Conservation (phyloP, 2,113 vertebrate genomes). For the human (Homo sapiens) region DNA sequence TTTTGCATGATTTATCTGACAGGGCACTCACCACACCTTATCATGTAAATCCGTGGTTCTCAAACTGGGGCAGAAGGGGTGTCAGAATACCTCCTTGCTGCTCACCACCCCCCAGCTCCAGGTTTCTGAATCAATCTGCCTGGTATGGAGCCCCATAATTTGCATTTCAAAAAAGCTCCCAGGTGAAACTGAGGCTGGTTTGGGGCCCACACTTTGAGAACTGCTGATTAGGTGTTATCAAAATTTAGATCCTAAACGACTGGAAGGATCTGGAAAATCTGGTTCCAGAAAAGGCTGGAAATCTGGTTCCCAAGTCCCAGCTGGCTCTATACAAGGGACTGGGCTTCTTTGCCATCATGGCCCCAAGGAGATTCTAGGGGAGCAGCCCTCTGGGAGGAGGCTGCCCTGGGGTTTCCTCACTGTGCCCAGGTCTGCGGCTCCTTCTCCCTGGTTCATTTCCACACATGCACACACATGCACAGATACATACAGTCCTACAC, state of each 20-base stretch:
- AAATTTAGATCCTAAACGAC: neutral
- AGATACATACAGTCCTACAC: neutral
- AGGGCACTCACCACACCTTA: fast-evolving
- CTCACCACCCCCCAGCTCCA: too few relatives aligned
- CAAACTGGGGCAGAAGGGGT: neutral
- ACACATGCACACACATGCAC: fast-evolving
- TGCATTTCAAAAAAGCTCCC: neutral
- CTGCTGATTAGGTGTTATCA: neutral
- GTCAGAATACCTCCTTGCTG: neutral
- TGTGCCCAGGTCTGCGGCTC: neutral
- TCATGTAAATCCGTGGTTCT: neutral
- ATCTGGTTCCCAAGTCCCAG: neutral
- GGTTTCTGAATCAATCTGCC: neutral
- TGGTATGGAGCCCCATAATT: too few relatives aligned
- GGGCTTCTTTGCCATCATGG: neutral
- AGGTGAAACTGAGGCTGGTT: neutral
- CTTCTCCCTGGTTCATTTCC: neutral
- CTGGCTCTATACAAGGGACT: fast-evolving
- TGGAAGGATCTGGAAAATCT: too few relatives aligned
- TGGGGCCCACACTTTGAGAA: neutral
- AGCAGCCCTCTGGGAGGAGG: too few relatives aligned
- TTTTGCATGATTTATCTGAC: neutral
- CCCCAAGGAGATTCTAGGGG: neutral
- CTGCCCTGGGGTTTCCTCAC: neutral
- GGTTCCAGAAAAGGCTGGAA: neutral